Evolutionary conservation across 2,113 vertebrate genomes (phyloP).

Genomic region (Hiodon alosoides): DNA sequence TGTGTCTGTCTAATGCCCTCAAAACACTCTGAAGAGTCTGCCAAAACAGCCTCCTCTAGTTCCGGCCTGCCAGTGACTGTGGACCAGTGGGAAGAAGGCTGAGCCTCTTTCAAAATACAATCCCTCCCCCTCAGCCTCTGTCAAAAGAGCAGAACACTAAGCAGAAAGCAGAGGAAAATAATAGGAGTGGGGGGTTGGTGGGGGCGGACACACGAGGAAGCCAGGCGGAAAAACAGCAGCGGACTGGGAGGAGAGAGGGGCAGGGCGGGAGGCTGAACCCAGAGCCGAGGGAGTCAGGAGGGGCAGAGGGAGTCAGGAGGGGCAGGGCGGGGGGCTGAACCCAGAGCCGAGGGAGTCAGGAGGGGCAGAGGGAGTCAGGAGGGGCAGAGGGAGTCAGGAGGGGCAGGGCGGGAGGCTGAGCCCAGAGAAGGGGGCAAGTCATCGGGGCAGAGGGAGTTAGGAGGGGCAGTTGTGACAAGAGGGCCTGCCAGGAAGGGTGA

Average conservation of each 20-base stretch:
- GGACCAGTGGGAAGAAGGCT: conserved; percentile 55
- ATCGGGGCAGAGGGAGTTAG: too few relatives aligned
- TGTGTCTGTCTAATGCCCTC: conserved; percentile 43
- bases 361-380: conserved; percentile 2
- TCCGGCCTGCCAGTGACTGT: conserved; percentile 44
- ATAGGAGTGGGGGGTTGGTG: neutral
- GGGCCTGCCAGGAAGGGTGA: neutral
- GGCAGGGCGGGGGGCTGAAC: neutral
- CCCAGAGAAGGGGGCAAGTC: neutral
- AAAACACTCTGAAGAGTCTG: conserved; percentile 53
- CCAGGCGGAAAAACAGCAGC: neutral
- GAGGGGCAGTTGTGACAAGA: too few relatives aligned
- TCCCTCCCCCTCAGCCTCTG: conserved; percentile 40
- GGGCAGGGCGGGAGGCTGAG: neutral
- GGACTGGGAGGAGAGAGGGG: neutral
- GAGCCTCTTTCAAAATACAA: conserved; percentile 36
- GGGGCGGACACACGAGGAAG: neutral
- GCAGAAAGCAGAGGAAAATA: conserved; percentile 4
- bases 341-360: too few relatives aligned
- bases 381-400: neutral
- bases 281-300: neutral
- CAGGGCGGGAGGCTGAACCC: neutral
- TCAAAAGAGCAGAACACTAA: neutral
- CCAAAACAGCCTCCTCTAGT: conserved; percentile 43
- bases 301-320: too few relatives aligned